Evolutionary conservation across 2,888 invertebrate genomes (phyloP), one percentile per base, ranked within the genome.

Genomic region (Plebejus anna): DNA sequence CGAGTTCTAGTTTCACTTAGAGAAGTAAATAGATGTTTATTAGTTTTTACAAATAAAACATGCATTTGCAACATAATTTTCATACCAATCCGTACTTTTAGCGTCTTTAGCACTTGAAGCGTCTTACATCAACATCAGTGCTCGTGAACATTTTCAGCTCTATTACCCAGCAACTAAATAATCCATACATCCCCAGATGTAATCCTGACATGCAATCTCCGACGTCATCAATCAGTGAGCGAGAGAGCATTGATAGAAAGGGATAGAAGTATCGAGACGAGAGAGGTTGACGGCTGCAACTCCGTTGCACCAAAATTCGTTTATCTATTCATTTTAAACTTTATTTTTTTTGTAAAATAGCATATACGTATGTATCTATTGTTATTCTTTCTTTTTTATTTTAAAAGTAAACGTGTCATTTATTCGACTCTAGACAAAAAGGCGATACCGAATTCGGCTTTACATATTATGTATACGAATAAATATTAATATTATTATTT

Each of bases 191-290:
- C 89, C 91, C 85, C 87, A 90, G 90, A 89, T 90, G 89, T 91
- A 91, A 90, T 90, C 90, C 90, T 90, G 91, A 90, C 91, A 89
- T 90, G 90, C 90, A 92, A 92, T 92, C 90, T 91, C 90, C 92
- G 90, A 86, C 82, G 84, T 88, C 86, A 91, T 91, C 91, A 91
- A 91, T 92, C 92, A 91, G 79, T 78, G 83, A 80, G 75, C 70
- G 80, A 77, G 82, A 80, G 78, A 80, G 80, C 80, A 79, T 28
- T 16, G 16, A 73, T 73, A 73, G 73, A 73, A 28, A 73, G 51
- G 16, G 28, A 73, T 72, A 47, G 72, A 72, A 42, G 4, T 51
- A 42, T 71, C 70, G 32, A 36, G 4, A 47, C 28, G 28, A n/a
- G n/a, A 71, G 42, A 42, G 42, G 6, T 42, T 71, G 9, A 13